Conservation (phyloP, 2,797 vertebrate genomes). For the Fistularia commersonii region DNA sequence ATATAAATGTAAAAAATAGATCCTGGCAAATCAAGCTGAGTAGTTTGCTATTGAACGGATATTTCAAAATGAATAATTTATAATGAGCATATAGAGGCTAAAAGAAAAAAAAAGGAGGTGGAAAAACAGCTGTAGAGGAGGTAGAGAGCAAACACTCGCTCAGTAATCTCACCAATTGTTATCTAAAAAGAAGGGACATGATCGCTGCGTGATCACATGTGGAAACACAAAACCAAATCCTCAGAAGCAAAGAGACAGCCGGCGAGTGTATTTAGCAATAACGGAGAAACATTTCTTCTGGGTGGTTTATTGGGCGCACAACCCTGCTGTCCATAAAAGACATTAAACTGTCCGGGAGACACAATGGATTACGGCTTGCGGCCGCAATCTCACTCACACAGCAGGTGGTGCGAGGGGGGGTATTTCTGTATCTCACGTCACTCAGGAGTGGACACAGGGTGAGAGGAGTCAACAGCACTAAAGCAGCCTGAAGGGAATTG, state of each 20-base stretch:
- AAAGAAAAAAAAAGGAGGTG: no score
- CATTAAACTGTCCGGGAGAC: slow-evolving; percentile 53
- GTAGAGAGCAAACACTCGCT: no score
- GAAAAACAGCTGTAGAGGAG: no score
- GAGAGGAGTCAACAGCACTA: slow-evolving; percentile 25
- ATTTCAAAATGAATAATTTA: no score
- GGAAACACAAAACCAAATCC: no score
- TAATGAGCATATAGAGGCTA: no score
- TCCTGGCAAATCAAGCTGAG: not conserved
- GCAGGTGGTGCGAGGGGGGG: slow-evolving; percentile 28
- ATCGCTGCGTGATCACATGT: no score
- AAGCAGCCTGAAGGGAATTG: slow-evolving; percentile 2
- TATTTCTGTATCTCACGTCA: slow-evolving; percentile 33
- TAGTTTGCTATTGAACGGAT: no score
- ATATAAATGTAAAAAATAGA: no score
- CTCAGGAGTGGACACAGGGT: slow-evolving; percentile 11
- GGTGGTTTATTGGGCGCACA: slow-evolving; percentile 58
- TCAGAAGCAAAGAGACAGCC: no score
- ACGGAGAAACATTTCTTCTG: slow-evolving; percentile 57
- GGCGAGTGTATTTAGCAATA: slow-evolving; percentile 26
- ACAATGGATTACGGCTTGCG: slow-evolving; percentile 49
- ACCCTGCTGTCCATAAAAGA: slow-evolving; percentile 49
- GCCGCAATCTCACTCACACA: slow-evolving; percentile 56
- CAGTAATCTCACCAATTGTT: no score
- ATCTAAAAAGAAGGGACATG: no score